Evolutionary conservation across 2,113 vertebrate species (phyloP), one percentile per base, ranked within the genome.

Genomic region (Colaptes auratus): DNA sequence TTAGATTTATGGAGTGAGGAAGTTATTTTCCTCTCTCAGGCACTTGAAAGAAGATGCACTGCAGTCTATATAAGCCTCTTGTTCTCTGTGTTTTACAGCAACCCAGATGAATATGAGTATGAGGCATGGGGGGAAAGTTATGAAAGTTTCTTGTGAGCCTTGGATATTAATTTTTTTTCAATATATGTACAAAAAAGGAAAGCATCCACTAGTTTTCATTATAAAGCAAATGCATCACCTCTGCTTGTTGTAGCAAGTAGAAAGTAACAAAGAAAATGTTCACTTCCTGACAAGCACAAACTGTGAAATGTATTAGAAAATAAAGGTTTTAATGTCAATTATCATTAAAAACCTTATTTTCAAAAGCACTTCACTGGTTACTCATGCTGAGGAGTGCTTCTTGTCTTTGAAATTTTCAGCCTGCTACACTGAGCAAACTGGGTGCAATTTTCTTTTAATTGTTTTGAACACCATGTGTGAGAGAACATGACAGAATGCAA

Each of bases 401-500:
- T 95, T 92, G 82, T 96, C 92, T 96, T 93, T 92, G 91, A 96
- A 95, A 92, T 94, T 95, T 96, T 96, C 92, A 93, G 90, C 87
- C 70, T 93, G 97, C 88, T 96, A 80, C 88, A 90, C 90, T 64
- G 81, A 93, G 59, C 74, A 95, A 97, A 96, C 96, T 94, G 92
- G 91, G 74, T 96, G 90, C 96, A 97, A 97, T 97, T 97, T 96
- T 96, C 92, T 96, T 97, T 97, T 96, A 97, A 97, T 97, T 97
- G 96, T 97, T 94, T 96, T 84, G 94, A 96, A 86, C 82, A 64
- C 86, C 82, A 94, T 96, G 96, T 96, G 95, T 91, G 90, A 94
- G 77, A 94, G 86, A 95, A 97, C 90, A 95, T 93, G 96, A 96
- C 93, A 94, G 96, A 97, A 97, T 90, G 93, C 86, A 97, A 97